Evolutionary conservation across 1,140 invertebrate genomes (phyloP).

Genomic region (Aethina tumida): DNA sequence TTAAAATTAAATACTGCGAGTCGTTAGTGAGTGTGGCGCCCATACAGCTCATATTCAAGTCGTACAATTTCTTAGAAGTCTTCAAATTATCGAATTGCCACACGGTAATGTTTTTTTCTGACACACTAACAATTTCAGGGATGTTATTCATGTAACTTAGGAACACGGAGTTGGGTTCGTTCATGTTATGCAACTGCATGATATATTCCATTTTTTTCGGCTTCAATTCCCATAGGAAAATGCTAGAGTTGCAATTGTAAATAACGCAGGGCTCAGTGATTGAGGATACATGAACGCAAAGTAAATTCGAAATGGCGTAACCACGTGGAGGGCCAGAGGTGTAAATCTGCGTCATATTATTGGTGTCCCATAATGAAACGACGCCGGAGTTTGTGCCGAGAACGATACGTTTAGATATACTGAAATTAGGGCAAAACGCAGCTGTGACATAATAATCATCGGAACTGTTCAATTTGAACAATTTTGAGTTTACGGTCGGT

Average conservation of each 20-base stretch:
- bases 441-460: slow-evolving; percentile 7
- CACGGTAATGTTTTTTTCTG: slow-evolving; percentile 4
- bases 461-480: background rate
- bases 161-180: slow-evolving; percentile 6
- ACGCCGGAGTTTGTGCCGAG: slow-evolving; percentile 4
- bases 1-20: slow-evolving; percentile 7
- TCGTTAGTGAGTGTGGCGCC: slow-evolving; percentile 9
- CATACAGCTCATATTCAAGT: background rate
- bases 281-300: no score
- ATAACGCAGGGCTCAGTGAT: slow-evolving; percentile 2
- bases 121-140: slow-evolving; percentile 3
- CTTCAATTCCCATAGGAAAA: no score
- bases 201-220: no score
- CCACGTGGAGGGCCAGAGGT: background rate
- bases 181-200: slow-evolving; percentile 3
- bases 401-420: background rate
- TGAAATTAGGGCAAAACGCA: slow-evolving; percentile 7
- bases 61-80: background rate
- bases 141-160: background rate
- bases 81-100: slow-evolving; percentile 2
- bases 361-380: slow-evolving; percentile 5
- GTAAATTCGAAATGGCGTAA: no score
- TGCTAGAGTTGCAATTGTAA: no score
- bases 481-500: no score
- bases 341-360: background rate